A percentile compares a stretch with the other conserved stretches of the same genome.
Conservation (phyloP, 2,888 invertebrate genomes). For the Molanna angustata region DNA sequence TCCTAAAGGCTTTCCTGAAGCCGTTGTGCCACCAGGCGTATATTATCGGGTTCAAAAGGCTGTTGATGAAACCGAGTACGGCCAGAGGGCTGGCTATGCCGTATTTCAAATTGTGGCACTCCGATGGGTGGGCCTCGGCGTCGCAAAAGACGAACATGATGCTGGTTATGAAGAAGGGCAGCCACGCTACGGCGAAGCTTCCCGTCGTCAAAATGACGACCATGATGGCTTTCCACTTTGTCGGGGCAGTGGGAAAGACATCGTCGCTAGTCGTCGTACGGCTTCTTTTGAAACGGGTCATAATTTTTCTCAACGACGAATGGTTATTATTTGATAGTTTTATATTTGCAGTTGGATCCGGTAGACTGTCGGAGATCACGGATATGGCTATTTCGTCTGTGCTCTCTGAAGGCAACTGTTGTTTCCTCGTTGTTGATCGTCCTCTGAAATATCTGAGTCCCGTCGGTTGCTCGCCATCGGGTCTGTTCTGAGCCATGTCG, state of each 20-base stretch:
- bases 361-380: not conserved
- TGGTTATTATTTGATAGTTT: not conserved
- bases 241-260: slow-evolving; percentile 41
- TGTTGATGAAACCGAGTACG: slow-evolving; percentile 59
- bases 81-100: slow-evolving; percentile 59
- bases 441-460: not conserved
- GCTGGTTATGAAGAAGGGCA: slow-evolving; percentile 59
- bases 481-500: not conserved
- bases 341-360: not conserved
- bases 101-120: slow-evolving; percentile 50
- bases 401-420: no score
- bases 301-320: not conserved
- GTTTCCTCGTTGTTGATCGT: not conserved
- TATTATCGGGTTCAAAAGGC: slow-evolving; percentile 62
- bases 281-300: no score
- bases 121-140: slow-evolving; percentile 44
- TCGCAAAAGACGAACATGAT: slow-evolving; percentile 56
- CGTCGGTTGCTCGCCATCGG: not conserved
- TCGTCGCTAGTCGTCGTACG: no score
- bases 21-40: slow-evolving; percentile 73
- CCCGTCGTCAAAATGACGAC: slow-evolving; percentile 61
- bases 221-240: slow-evolving; percentile 61
- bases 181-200: slow-evolving; percentile 61
- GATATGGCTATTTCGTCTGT: not conserved
- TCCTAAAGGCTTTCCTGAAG: slow-evolving; percentile 53